Evolutionary conservation across 2,888 invertebrate genomes (phyloP).

Genomic region (Dicranocentrus wangi): DNA sequence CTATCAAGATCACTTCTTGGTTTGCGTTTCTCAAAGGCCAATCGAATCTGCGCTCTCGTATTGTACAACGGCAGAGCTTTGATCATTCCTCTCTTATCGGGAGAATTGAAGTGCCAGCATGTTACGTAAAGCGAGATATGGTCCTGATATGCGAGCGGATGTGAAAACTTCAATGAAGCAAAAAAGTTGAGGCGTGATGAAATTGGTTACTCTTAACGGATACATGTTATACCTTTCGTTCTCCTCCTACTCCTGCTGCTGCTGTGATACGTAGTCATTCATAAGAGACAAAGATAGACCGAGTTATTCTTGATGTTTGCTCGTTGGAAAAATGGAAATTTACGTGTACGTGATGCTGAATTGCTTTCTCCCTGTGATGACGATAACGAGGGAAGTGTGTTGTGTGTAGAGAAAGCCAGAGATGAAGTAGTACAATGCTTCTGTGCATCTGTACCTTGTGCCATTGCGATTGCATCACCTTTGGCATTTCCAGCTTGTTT

Average conservation of each 20-base stretch:
- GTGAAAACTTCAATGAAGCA: neutral
- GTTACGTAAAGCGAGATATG: too few species aligned
- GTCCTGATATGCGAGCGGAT: neutral
- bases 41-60: too few species aligned
- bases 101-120: too few species aligned
- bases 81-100: too few species aligned
- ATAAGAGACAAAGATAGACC: neutral
- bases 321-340: neutral
- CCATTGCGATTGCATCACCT: slow-evolving; percentile 25
- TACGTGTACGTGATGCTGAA: neutral
- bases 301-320: neutral
- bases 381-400: neutral
- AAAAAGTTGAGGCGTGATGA: neutral
- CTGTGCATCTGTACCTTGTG: neutral
- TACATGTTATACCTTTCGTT: neutral
- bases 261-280: neutral
- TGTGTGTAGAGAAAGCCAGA: neutral
- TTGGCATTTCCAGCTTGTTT: slow-evolving; percentile 32
- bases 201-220: too few species aligned
- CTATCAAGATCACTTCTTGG: too few species aligned
- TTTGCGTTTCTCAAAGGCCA: too few species aligned
- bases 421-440: neutral
- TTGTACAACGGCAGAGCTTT: too few species aligned
- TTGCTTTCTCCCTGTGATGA: slow-evolving; percentile 2
- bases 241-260: neutral